Percentiles rank a stretch among this genome's conserved stretches.
These are phyloP conservation scores for Brachionus sp. DNA, from an alignment of 1,140 invertebrate species.

Conservation along the genomic window DNA sequence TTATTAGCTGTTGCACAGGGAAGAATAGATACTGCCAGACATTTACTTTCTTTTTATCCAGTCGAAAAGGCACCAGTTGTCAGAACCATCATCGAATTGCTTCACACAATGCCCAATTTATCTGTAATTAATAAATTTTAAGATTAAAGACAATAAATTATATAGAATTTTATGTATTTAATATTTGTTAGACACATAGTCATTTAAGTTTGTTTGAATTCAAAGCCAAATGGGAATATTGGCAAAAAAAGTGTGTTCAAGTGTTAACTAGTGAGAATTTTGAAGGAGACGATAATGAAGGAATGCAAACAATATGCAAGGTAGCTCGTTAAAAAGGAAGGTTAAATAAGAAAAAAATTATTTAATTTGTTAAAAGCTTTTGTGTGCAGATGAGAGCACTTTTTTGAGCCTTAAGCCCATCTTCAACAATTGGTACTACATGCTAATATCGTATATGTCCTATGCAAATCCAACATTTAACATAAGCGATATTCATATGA, in stretches of 20 bases:
- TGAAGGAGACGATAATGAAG: neutral
- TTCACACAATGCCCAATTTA: slow-evolving; percentile 28
- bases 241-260: slow-evolving; percentile 41
- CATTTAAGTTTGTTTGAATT: slow-evolving; percentile 41
- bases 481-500: slow-evolving; percentile 17
- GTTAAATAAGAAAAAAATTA: neutral
- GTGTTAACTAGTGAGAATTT: slow-evolving; percentile 35
- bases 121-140: neutral
- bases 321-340: neutral
- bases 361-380: neutral
- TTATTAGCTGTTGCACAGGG: slow-evolving; percentile 16
- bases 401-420: slow-evolving; percentile 19
- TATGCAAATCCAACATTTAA: slow-evolving; percentile 44
- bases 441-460: slow-evolving; percentile 29
- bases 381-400: slow-evolving; percentile 35
- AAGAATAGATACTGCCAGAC: slow-evolving; percentile 34
- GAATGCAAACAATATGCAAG: slow-evolving; percentile 29
- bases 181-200: neutral
- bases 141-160: neutral
- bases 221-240: slow-evolving; percentile 45
- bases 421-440: slow-evolving; percentile 41
- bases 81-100: neutral
- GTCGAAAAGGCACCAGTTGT: neutral
- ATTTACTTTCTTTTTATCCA: slow-evolving; percentile 21
- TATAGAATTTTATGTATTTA: neutral